Evolutionary conservation across 1,140 invertebrate genomes (phyloP).

Genomic region (Pachypeltis micranthus): DNA sequence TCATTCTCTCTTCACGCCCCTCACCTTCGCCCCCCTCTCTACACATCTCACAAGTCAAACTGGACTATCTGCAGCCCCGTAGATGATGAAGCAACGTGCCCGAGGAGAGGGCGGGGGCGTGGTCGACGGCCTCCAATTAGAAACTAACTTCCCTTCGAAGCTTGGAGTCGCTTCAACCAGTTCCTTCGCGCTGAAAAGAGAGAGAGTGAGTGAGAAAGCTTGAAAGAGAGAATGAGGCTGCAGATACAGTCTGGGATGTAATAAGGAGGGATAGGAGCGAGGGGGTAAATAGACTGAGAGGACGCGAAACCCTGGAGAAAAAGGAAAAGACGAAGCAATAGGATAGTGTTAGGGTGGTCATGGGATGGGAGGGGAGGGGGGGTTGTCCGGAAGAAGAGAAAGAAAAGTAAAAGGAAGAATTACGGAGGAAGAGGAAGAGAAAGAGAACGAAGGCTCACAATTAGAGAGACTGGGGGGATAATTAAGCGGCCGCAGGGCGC

Average conservation of each 20-base stretch:
- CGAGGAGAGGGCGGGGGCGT: neutral
- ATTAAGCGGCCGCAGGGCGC: constrained; percentile 4
- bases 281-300: neutral
- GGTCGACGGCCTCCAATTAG: constrained; percentile 5
- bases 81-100: too few species aligned
- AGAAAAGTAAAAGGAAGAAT: neutral
- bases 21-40: too few species aligned
- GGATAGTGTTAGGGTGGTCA: too few species aligned
- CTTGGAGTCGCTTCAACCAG: neutral
- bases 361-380: too few species aligned
- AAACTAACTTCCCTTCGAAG: neutral
- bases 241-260: too few species aligned
- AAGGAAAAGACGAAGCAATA: neutral
- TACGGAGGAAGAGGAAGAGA: neutral
- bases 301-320: neutral
- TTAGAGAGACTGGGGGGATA: constrained; percentile 1
- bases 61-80: too few species aligned
- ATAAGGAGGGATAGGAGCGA: neutral
- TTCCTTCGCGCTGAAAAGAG: neutral
- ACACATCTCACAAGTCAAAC: too few species aligned
- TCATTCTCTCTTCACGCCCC: too few species aligned
- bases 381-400: too few species aligned
- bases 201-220: too few species aligned
- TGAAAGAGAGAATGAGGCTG: too few species aligned
- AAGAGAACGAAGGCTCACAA: neutral